Evolutionary conservation across 2,797 vertebrate genomes (phyloP), one percentile per base, ranked within the genome.

Genomic region (Microctenopoma steveboyesi): DNA sequence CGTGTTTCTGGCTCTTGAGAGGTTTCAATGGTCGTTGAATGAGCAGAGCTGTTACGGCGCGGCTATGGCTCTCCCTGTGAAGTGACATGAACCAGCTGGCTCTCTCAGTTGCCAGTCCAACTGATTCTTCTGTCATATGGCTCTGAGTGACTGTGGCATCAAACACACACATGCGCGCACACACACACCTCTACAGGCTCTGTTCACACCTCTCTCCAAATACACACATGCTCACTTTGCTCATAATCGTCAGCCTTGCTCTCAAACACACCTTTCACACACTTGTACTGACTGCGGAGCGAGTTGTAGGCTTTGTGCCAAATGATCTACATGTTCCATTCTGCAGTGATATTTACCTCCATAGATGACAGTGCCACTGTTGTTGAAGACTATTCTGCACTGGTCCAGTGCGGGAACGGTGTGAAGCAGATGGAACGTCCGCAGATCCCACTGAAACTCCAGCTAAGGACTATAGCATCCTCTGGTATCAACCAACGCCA

Each of bases 361-460:
- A 67, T 99, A 99, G 92, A 99, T 99, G 80, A 99, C 96, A 0
- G 98, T 99, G 83, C 98, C 98, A 0, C 95, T 98, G 85, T 99
- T 97, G 90, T 99, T 99, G 92, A 99, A 99, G 58, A 99, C 98
- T 27, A 98, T 97, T 35, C 98, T 95, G 85, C 98, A 99, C 88
- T 99, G 98, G 92, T 99, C 98, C 86, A 99, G 92, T 8, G 97
- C 98, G 35, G 98, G 98, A 53, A 99, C 98, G 0, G 97, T 99
- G 87, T 99, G 98, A 40, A 99, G 93, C 54, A 99, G 95, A 86
- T 99, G 98, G 85, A 98, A 99, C 59, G 98, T 99, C 57, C 98
- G 92, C 56, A 99, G 93, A 78, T 99, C 98, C 98, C 98, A 99
- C 98, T 99, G 87, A 81, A 69, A 43, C 0, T 50, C 35, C 22